Base-by-base conservation (phyloP, 2,888 invertebrate species). In the Sialis fuliginosa region DNA sequence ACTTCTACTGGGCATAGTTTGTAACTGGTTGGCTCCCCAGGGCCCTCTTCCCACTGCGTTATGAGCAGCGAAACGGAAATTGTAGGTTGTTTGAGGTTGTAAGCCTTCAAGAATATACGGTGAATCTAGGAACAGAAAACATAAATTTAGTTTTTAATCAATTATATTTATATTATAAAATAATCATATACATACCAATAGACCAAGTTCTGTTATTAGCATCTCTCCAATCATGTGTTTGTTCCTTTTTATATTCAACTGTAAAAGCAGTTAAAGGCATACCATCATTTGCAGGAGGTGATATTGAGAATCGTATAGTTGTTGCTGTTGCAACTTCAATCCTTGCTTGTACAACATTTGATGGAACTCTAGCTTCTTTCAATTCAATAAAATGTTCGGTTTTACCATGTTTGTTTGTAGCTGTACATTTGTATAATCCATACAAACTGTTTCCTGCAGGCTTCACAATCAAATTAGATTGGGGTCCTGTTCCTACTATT, bases 1-100 rank as follows among this genome's bases (percentile, higher is more conserved):
- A 2, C 85, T 84, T 53, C 81, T 74, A 56, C 75, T 76, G 0
- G 85, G 87, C 71, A 88, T 91, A 22, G 74, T 74, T 54, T 81
- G 76, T 4, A 70, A 68, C 40, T 74, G 62, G 37, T 74, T 68
- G 13, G 75, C 71, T 30, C 78, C 77, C 81, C 81, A 92, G 9
- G 72, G 70, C 6, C 89, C 86, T 12, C 77, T 64, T 1, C 91
- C 91, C 0, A 89, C 90, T 56, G 80, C 80, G 64, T 90, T 92
- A 48, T 76, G 70, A 2, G 89, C 89, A 9, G 87, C 82, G 62
- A 92, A 91, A 52, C 86, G 75, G 60, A 91, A 88, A 57, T 77
- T 74, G 63, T 91, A 92, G 1, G 72, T 70, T 44, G 75, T 79
- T 68, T 82, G 79, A 0, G 91, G 89, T 47, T 71, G 70, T 49